phyloP scores from a whole-genome alignment of 2,113 vertebrate genomes.

The Axis porcinus region DNA sequence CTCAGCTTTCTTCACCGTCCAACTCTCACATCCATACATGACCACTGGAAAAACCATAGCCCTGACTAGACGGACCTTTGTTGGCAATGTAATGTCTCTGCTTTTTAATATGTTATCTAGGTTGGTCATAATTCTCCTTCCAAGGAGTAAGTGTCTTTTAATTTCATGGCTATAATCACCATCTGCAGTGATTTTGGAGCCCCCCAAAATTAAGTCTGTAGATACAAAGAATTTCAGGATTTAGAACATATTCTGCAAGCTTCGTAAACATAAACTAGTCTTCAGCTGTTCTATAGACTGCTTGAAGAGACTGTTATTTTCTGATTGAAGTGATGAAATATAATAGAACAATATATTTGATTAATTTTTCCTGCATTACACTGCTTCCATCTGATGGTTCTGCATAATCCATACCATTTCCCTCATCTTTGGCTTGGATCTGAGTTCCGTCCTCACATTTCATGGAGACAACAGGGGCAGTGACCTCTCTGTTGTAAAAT shows the following conservation, averaged over 20 bases:
- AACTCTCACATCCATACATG: too few species aligned
- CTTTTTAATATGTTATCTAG: too few species aligned
- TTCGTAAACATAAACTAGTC: background rate
- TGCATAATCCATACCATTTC: background rate
- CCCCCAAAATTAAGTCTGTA: background rate
- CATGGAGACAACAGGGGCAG: background rate
- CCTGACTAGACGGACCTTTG: too few species aligned
- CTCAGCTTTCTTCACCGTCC: too few species aligned
- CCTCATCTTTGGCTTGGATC: background rate
- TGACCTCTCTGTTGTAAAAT: background rate
- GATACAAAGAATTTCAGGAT: background rate
- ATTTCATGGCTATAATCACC: too few species aligned
- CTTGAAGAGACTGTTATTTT: background rate
- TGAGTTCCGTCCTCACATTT: background rate
- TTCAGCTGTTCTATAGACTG: background rate
- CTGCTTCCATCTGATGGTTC: background rate
- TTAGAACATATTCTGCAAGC: background rate
- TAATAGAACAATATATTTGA: background rate
- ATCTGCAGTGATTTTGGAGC: too few species aligned
- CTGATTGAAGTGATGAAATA: background rate
- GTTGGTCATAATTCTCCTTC: too few species aligned
- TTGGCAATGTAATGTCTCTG: too few species aligned
- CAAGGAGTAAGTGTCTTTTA: too few species aligned
- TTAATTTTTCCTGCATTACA: background rate
- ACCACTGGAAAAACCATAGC: too few species aligned